Evolutionary conservation across 2,888 invertebrate species (phyloP), one percentile per base, ranked within the genome.

Genomic region (Diarsia rubi): DNA sequence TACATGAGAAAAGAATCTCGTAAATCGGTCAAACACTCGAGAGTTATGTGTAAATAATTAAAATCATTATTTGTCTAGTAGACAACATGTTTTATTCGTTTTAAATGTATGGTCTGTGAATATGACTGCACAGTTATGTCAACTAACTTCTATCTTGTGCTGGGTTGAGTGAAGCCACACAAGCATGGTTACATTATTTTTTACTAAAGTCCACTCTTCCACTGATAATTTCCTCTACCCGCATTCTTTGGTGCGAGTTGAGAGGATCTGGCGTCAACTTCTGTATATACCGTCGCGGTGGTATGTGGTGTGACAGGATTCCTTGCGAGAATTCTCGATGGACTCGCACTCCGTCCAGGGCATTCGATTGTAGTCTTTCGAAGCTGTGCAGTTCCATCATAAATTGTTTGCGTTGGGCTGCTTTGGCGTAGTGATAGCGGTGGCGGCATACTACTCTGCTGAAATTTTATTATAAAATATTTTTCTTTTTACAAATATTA

Each of bases 401-500:
- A 84, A 98, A 97, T 86, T 97, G 97, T 65, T 93, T 96, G 67
- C 96, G 96, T 84, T 97, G 97, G 27, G 95, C 94, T 70, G 94
- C 93, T 63, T 95, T 96, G 0, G 96, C 94, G 91, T 93, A 95
- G 82, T 96, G 95, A 86, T 97, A 97, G 69, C 98, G 97, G 84
- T 97, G 97, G 8, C 97, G 97, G 89, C 98, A 98, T 21, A 97
- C 96, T n/a, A 97, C 97, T 63, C 97, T 92, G 90, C 98, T 98
- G 94, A 66, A 94, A 94, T 79, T 14, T 6, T 47, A 63, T 65
- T 19, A 74, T 27, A 37, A 21, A 37, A 19, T 14, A 21, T 0
- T 37, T 37, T 31, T 31, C 4, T 31, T 31, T 31, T 31, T 42
- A n/a, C 21, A 44, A 42, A 27, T 24, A 16, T 59, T 6, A 21